phyloP scores from a whole-genome alignment of 1,140 invertebrate species.

The Pristionchus pacificus region DNA sequence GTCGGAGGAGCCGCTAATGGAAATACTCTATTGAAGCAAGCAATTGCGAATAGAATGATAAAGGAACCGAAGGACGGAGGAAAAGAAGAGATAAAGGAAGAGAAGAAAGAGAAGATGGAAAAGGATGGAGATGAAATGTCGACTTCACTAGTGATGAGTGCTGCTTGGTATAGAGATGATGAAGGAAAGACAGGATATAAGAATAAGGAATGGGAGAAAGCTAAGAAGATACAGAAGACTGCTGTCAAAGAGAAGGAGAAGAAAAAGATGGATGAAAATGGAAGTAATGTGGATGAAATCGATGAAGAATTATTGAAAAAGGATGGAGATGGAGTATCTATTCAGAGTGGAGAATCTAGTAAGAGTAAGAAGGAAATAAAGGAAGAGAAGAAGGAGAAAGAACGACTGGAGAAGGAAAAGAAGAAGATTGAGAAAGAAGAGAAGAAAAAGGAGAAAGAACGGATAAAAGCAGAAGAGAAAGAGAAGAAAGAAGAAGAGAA shows the following conservation, averaged over 20 bases:
- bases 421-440: slow-evolving; percentile 7
- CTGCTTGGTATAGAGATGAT: slow-evolving; percentile 51
- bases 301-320: slow-evolving; percentile 20
- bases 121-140: slow-evolving; percentile 36
- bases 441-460: slow-evolving; percentile 3
- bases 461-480: slow-evolving; percentile 12
- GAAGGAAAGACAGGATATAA: slow-evolving; percentile 48
- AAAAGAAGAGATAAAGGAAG: slow-evolving; percentile 3
- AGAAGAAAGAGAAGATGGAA: slow-evolving; percentile 1
- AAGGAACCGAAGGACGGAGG: slow-evolving; percentile 5
- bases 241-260: slow-evolving; percentile 24
- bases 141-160: slow-evolving; percentile 41
- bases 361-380: slow-evolving; percentile 9
- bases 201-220: slow-evolving; percentile 30
- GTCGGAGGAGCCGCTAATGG: neutral
- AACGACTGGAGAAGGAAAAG: neutral
- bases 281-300: slow-evolving; percentile 13
- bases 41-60: slow-evolving; percentile 43
- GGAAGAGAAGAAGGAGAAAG: slow-evolving; percentile 9
- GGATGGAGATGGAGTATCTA: no score
- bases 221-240: slow-evolving; percentile 30
- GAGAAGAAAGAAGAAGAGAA: slow-evolving; percentile 17
- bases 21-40: slow-evolving; percentile 43
- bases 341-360: neutral
- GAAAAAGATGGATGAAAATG: slow-evolving; percentile 15